Percentiles rank a stretch among this genome's conserved stretches.
phyloP scores from a whole-genome alignment of 2,113 vertebrate species.

The Hydropotes inermis region DNA sequence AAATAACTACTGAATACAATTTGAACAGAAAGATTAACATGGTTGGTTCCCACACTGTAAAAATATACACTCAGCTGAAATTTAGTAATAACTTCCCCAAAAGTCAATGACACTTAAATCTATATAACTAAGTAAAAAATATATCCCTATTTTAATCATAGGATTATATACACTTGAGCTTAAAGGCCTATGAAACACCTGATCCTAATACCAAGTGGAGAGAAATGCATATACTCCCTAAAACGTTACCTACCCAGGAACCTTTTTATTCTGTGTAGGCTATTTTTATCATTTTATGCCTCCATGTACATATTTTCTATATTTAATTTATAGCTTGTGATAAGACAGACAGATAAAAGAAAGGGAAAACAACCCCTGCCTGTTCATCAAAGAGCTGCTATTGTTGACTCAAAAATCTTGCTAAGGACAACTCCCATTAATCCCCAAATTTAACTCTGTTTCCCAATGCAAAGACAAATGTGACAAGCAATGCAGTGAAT shows the following conservation, averaged over 20 bases:
- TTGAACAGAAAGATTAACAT: slow-evolving; percentile 29
- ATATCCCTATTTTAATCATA: slow-evolving; percentile 33
- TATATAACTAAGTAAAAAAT: slow-evolving; percentile 25
- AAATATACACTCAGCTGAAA: background rate
- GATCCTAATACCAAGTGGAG: background rate
- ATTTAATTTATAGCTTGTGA: background rate
- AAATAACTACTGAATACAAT: background rate
- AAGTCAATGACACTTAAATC: slow-evolving; percentile 22
- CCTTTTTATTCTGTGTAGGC: background rate
- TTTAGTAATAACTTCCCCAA: background rate
- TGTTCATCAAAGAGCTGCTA: background rate
- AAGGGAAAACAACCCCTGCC: background rate
- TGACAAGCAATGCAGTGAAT: background rate
- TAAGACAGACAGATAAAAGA: background rate
- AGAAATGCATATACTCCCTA: background rate
- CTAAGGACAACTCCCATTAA: background rate
- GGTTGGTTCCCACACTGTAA: background rate
- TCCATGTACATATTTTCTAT: background rate
- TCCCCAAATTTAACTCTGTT: background rate
- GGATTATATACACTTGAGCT: background rate
- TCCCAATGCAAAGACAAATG: background rate
- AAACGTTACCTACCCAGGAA: background rate
- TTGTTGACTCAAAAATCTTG: background rate
- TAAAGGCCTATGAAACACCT: background rate
- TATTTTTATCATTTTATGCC: background rate